These are phyloP conservation scores for Pycnonotus jocosus DNA, from an alignment of 2,113 vertebrate species.

Conservation along the genomic window DNA sequence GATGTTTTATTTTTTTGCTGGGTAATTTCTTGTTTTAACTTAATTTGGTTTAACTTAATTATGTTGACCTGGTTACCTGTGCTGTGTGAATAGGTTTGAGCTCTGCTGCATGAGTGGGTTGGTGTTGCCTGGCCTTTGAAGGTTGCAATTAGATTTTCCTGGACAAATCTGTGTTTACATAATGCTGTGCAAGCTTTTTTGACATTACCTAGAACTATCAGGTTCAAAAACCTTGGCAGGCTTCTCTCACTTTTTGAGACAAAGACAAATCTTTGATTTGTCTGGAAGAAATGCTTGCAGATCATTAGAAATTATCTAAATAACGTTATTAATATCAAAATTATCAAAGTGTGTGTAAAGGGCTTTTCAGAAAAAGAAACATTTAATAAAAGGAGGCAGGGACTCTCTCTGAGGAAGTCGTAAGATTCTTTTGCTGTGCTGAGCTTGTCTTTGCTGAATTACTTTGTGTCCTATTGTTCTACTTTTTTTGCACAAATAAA, in stretches of 20 bases:
- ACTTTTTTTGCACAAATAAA: not conserved
- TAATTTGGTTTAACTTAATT: not conserved
- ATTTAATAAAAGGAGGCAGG: not conserved
- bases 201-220: not conserved
- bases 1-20: fast-evolving
- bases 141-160: not conserved
- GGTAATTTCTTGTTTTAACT: not conserved
- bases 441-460: not conserved
- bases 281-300: not conserved
- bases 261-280: not conserved
- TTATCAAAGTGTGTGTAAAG: not conserved
- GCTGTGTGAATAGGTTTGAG: not conserved
- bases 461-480: not conserved
- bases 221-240: not conserved
- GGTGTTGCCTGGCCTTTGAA: not conserved
- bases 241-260: not conserved
- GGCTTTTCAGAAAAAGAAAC: not conserved
- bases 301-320: not conserved
- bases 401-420: not conserved
- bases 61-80: not conserved
- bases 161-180: not conserved
- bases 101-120: not conserved
- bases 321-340: not conserved
- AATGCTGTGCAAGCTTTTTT: not conserved
- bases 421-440: not conserved